Base-by-base conservation (phyloP, 2,888 invertebrate genomes). In the Lepidochrysops patricia region DNA sequence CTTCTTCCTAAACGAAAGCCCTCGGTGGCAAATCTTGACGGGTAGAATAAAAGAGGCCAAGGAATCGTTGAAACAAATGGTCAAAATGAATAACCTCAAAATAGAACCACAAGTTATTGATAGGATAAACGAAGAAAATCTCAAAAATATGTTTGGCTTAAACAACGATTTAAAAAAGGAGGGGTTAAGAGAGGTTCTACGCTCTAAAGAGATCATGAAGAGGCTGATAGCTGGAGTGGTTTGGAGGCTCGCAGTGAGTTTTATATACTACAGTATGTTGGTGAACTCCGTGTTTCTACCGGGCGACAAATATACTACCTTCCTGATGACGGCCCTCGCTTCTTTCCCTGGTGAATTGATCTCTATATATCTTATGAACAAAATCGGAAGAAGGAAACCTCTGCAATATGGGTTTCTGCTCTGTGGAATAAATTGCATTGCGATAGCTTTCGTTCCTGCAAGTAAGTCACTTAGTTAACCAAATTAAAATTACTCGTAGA, bases 281-380 rank as follows among this genome's bases (percentile, higher is more conserved):
- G 71, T 84, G 25, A 83, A 84, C 62, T 82, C 84, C 0, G 86
- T 86, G 1, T 80, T 69, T 66, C 66, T 87, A 15, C 84, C 87
- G 0, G 87, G 87, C 0, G 72, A 83, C 58, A 86, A 84, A 59
- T 82, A 86, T 58, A 72, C 74, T 1, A 87, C 85, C 66, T 87
- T 86, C 60, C 61, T 84, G 13, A 67, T 87, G 54, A 68, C 80
- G 1, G 80, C 85, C 0, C 67, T 84, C 35, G 82, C 84, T 79
- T 85, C 84, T 0, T 84, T 82, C 35, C 87, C 86, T 0, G 87
- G 86, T 1, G 86, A 86, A 62, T 58, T 85, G 50, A 63, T 82
- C 0, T 75, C 77, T 0, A 65, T 84, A 66, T 79, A 79, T 62
- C 62, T 80, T 57, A 82, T 87, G 83, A 82, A 83, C 64, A 84